Conservation (phyloP, 2,113 vertebrate genomes). For the Ptyas mucosa region DNA sequence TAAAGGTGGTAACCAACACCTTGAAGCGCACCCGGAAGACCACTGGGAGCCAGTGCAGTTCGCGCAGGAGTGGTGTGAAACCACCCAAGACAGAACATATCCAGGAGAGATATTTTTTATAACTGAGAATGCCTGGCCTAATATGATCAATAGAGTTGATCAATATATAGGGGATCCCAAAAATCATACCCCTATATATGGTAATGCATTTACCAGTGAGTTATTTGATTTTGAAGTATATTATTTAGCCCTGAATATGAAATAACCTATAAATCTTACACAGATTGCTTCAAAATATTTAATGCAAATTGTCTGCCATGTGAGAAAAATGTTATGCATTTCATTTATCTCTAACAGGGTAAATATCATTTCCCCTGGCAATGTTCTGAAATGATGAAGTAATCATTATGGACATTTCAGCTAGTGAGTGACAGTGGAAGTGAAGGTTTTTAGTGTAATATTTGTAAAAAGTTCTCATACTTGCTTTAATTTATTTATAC, state of each 20-base stretch:
- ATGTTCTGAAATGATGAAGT: conserved; percentile 40
- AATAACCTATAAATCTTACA: conserved; percentile 18
- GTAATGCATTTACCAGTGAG: background rate
- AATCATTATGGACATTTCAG: conserved; percentile 44
- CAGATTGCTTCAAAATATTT: conserved; percentile 16
- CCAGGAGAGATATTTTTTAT: background rate
- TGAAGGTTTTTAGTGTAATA: conserved; percentile 39
- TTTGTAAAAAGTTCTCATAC: conserved; percentile 31
- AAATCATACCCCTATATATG: background rate
- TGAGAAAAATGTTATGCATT: conserved; percentile 43
- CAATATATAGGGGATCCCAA: conserved; percentile 9
- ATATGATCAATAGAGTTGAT: background rate
- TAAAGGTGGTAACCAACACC: too few species aligned
- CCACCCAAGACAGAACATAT: background rate
- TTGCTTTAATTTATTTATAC: conserved; percentile 41
- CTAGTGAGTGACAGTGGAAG: conserved; percentile 23
- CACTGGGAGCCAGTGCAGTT: too few species aligned
- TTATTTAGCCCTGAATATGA: conserved; percentile 18
- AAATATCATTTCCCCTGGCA: conserved; percentile 21
- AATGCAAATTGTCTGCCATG: conserved; percentile 36
- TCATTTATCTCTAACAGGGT: conserved; percentile 40
- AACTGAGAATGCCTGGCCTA: background rate
- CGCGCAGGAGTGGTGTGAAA: too few species aligned
- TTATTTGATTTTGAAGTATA: conserved; percentile 43
- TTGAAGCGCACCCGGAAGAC: too few species aligned